phyloP scores from a whole-genome alignment of 2,888 invertebrate genomes.

The Tenthredo notha region DNA sequence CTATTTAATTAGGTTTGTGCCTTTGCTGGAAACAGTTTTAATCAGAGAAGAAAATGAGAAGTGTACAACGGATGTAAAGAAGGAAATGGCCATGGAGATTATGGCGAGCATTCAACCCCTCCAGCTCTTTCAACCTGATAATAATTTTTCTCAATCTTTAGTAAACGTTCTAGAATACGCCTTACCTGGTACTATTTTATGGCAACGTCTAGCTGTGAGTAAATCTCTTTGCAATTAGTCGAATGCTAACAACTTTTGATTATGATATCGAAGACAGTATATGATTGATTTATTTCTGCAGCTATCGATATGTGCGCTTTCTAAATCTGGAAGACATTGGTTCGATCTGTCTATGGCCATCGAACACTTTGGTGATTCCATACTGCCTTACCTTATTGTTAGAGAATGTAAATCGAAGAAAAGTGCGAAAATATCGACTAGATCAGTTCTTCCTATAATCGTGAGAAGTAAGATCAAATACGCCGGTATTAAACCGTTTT shows the following conservation, averaged over 20 bases:
- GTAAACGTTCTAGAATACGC: slow-evolving; percentile 69
- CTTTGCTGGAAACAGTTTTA: slow-evolving; percentile 70
- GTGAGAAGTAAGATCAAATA: slow-evolving; percentile 76
- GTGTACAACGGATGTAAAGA: slow-evolving; percentile 67
- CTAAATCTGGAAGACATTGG: slow-evolving; percentile 69
- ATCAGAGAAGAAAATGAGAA: slow-evolving; percentile 69
- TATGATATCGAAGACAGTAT: background rate
- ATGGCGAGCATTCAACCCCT: slow-evolving; percentile 73
- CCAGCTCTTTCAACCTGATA: slow-evolving; percentile 69
- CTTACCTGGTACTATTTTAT: slow-evolving; percentile 71
- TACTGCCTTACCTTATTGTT: slow-evolving; percentile 71
- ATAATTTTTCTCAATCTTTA: slow-evolving; percentile 67
- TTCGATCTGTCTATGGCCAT: slow-evolving; percentile 67
- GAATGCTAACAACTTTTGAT: background rate
- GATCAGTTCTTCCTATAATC: slow-evolving; percentile 69
- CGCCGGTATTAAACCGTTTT: slow-evolving; percentile 67
- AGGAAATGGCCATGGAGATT: slow-evolving; percentile 71
- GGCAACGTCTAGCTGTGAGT: slow-evolving; percentile 74
- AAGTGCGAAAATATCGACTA: background rate
- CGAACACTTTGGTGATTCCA: slow-evolving; percentile 75
- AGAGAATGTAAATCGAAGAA: slow-evolving; percentile 42
- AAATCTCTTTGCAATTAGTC: background rate
- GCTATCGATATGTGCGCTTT: slow-evolving; percentile 72
- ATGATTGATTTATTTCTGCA: slow-evolving; percentile 60
- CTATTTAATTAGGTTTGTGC: slow-evolving; percentile 67